These are phyloP conservation scores for Stigmatopora argus DNA, from an alignment of 2,113 vertebrate genomes.

Conservation along the genomic window DNA sequence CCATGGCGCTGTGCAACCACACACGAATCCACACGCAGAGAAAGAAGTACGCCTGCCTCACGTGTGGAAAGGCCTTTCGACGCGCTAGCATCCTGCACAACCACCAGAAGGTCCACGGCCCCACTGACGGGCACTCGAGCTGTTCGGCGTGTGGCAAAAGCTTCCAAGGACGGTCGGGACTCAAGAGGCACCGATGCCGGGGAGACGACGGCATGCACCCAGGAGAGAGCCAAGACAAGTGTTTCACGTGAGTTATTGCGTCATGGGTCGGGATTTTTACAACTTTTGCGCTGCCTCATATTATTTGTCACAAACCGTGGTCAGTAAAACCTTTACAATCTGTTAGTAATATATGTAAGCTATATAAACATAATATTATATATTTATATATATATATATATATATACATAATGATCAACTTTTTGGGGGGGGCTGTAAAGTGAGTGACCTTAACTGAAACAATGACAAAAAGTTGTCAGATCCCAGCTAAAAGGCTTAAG, in stretches of 20 bases:
- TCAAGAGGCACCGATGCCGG: constrained; percentile 71
- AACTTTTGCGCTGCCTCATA: neutral
- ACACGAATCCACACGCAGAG: constrained; percentile 73
- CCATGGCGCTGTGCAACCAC: constrained; percentile 74
- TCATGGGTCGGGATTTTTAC: neutral
- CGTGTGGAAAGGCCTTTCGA: constrained; percentile 77
- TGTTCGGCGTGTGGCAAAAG: constrained; percentile 74
- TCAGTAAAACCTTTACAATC: no score
- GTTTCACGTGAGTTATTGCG: constrained; percentile 70
- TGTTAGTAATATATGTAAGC: no score
- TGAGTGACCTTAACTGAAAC: neutral
- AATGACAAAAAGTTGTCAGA: neutral
- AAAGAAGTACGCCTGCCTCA: constrained; percentile 71
- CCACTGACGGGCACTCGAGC: constrained; percentile 63
- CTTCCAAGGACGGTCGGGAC: constrained; percentile 69
- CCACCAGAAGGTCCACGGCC: constrained; percentile 73
- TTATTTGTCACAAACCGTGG: no score
- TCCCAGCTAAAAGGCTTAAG: no score
- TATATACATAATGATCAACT: neutral
- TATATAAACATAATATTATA: no score
- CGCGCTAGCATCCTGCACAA: constrained; percentile 73
- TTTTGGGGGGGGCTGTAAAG: neutral
- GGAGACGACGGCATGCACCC: constrained; percentile 36
- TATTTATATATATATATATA: no score
- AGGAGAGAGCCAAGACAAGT: constrained; percentile 58